These are phyloP conservation scores for Prietella phreatophila DNA, from an alignment of 2,113 vertebrate genomes.

Conservation along the genomic window DNA sequence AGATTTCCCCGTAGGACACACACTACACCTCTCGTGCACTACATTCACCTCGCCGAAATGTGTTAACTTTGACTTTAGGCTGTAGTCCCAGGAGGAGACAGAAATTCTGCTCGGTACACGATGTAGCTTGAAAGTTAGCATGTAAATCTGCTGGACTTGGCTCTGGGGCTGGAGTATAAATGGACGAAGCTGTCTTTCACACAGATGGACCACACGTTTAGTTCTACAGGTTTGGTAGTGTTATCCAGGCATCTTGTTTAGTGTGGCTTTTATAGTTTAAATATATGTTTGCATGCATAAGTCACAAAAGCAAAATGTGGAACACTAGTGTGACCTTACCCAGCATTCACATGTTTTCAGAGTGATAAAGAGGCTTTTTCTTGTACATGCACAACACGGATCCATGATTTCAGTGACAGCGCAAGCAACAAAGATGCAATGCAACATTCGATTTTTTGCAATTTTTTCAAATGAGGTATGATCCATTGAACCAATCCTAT, in stretches of 20 bases:
- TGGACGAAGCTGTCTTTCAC: not conserved
- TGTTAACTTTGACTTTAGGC: slow-evolving; percentile 45
- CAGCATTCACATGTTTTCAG: not conserved
- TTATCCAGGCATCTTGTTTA: not conserved
- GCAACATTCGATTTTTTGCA: not conserved
- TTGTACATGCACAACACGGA: not conserved
- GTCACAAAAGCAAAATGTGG: not conserved
- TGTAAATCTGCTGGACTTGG: slow-evolving; percentile 21
- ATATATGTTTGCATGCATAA: not conserved
- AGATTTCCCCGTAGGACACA: slow-evolving; percentile 43
- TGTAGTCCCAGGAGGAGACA: slow-evolving; percentile 8
- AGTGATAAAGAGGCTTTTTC: not conserved
- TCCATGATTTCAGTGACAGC: not conserved
- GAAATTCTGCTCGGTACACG: slow-evolving; percentile 15
- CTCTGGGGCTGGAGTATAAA: not conserved
- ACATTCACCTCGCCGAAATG: slow-evolving; percentile 30
- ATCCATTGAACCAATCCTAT: not conserved
- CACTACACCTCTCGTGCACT: slow-evolving; percentile 12
- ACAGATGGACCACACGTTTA: not conserved
- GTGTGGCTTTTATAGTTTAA: not conserved
- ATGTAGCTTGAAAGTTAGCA: slow-evolving; percentile 8
- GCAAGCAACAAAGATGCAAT: not conserved
- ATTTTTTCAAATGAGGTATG: too few relatives aligned
- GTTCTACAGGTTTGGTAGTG: not conserved
- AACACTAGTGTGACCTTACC: not conserved